phyloP scores from a whole-genome alignment of 2,797 vertebrate species.

The Paramormyrops hopkinsi region DNA sequence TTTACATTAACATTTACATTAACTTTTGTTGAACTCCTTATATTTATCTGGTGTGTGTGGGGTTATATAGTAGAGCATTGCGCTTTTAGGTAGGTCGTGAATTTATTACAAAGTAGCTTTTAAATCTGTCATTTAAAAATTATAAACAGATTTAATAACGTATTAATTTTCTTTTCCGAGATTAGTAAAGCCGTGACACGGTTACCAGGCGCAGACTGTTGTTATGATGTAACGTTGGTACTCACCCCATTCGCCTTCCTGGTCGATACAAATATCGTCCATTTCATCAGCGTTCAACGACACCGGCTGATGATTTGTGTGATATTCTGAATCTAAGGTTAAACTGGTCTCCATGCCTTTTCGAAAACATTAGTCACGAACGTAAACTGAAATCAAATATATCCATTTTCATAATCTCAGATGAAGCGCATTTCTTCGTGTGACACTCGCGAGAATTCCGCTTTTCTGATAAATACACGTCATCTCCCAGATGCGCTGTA shows the following conservation, averaged over 20 bases:
- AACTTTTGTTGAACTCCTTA: background rate
- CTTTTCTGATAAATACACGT: conserved; percentile 59
- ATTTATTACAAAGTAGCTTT: background rate
- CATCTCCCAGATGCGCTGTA: conserved; percentile 40
- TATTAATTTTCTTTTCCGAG: background rate
- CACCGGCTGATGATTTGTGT: conserved; percentile 20
- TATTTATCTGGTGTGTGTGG: background rate
- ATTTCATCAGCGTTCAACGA: conserved; percentile 42
- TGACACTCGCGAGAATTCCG: background rate
- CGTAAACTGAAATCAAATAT: background rate
- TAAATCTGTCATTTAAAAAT: background rate
- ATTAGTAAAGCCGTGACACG: background rate
- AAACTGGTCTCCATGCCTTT: conserved; percentile 52
- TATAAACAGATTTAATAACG: background rate
- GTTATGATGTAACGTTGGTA: conserved; percentile 2
- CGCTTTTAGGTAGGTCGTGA: background rate
- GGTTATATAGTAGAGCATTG: background rate
- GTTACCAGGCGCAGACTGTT: background rate
- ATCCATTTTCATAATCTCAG: background rate
- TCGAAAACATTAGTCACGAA: conserved; percentile 53
- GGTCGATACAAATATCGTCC: conserved; percentile 51
- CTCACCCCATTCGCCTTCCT: conserved; percentile 69
- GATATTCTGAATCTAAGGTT: conserved; percentile 48
- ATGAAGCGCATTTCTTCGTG: background rate
- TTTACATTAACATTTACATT: background rate